These are phyloP conservation scores for Molossus alvarezi DNA, from an alignment of 2,797 vertebrate genomes.

Conservation along the genomic window DNA sequence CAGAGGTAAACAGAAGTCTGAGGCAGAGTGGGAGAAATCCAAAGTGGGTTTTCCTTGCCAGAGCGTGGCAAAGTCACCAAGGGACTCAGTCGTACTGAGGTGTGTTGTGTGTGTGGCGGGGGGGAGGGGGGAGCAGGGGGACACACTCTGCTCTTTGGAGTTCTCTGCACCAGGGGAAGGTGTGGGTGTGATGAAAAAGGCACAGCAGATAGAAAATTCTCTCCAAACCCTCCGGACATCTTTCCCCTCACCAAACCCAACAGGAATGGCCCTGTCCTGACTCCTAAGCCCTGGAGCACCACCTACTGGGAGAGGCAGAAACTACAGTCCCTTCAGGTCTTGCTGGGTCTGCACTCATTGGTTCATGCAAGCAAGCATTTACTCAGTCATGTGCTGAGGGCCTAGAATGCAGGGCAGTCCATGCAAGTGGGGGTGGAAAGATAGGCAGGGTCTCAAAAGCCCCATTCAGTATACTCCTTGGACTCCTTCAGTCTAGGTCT, in stretches of 20 bases:
- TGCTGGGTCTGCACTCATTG: not conserved
- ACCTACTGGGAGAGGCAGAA: constrained; percentile 89
- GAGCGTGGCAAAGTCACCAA: not conserved
- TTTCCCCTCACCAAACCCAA: not conserved
- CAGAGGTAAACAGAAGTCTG: not conserved
- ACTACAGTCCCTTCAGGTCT: not conserved
- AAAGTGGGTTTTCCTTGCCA: not conserved
- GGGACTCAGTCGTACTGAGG: not conserved
- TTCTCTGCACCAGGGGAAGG: not conserved
- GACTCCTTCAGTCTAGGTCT: not conserved
- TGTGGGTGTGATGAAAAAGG: not conserved
- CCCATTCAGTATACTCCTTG: not conserved
- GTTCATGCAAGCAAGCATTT: not conserved
- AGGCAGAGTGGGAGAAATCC: not conserved
- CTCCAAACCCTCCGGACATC: not conserved
- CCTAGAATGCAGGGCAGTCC: not conserved
- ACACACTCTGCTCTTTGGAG: not conserved
- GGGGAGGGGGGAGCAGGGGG: not conserved
- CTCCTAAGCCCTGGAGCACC: constrained; percentile 87
- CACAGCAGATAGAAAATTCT: not conserved
- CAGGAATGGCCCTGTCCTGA: constrained; percentile 45
- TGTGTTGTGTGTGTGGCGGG: not conserved
- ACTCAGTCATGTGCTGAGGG: not conserved
- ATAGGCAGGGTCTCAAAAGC: not conserved
- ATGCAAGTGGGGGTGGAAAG: not conserved